These are phyloP conservation scores for Chrysochloris asiatica DNA, from an alignment of 2,113 vertebrate genomes.

Conservation along the genomic window DNA sequence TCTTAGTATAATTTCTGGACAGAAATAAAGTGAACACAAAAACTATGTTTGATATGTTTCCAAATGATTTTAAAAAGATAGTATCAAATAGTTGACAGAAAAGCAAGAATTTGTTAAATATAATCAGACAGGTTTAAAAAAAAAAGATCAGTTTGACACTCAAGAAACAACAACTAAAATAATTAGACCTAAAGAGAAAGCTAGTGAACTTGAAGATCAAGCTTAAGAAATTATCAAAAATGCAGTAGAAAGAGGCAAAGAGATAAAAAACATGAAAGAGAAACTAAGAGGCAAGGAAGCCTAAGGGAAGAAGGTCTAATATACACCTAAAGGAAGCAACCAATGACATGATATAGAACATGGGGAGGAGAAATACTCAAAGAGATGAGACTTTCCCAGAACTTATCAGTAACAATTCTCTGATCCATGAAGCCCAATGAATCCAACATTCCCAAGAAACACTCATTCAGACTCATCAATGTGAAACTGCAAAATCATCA, in stretches of 20 bases:
- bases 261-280: not conserved
- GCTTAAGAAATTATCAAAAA: not conserved
- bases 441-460: not conserved
- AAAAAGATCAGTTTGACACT: not conserved
- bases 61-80: not conserved
- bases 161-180: constrained; percentile 33
- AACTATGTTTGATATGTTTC: not conserved
- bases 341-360: not conserved
- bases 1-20: not conserved
- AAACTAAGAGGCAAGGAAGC: not conserved
- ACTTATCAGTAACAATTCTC: not conserved
- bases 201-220: not conserved
- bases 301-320: not conserved
- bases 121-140: not conserved
- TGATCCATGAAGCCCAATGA: not conserved
- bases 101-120: not conserved
- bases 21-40: constrained; percentile 21
- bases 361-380: not conserved
- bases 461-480: not conserved
- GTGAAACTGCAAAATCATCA: not conserved
- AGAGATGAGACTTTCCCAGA: not conserved
- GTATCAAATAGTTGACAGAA: not conserved
- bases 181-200: constrained; percentile 8
- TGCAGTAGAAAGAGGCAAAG: not conserved
- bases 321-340: not conserved